Base-by-base conservation (phyloP, 2,113 vertebrate genomes). In the Protomyctophum bolini region DNA sequence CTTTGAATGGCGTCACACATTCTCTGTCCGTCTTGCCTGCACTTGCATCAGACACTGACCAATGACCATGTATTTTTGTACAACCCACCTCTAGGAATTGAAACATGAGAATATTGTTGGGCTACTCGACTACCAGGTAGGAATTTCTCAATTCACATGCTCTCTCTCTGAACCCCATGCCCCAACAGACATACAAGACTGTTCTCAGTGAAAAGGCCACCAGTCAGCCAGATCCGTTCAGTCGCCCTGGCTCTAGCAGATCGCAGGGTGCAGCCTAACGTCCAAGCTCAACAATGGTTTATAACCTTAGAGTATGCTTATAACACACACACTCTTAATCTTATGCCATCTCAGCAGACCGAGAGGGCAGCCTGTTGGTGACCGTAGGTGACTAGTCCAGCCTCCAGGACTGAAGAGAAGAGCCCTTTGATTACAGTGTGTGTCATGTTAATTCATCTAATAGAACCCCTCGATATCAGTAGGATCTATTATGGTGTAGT, bases 21-120 rank as follows among this genome's bases (percentile, higher is more conserved):
- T 41, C 33, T 41, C 33, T 41, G 33, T 6, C 33, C 33, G 33
- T 41, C 33, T 41, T 41, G 33, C 33, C 33, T 41, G 33, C 33
- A 41, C 33, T 41, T 41, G 33, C 7, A 14, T 4, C 21, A 29
- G 33, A 3, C 33, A 41, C 33, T 41, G 33, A 21, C 50, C 49
- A 69, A 5, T 47, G 6, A 73, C 11, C 57, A 46, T 6, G 52
- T 73, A 15, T 85, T 76, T 70, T 11, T 70, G 75, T 82, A 58
- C 88, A 79, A 78, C 91, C 45, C 8, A 71, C 45, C 10, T 79
- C 4, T 49, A 99, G 98, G 98, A 99, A 75, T 69, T 99, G 86
- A 98, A 96, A 91, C 97, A 99, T 91, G 96, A 97, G 67, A 98
- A 99, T 80, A 99, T 99, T 51, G 98, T 99, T 68, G 92, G 96